Percentiles rank a stretch among this genome's conserved stretches.
phyloP scores from a whole-genome alignment of 2,113 vertebrate genomes.

The Polypterus senegalus region DNA sequence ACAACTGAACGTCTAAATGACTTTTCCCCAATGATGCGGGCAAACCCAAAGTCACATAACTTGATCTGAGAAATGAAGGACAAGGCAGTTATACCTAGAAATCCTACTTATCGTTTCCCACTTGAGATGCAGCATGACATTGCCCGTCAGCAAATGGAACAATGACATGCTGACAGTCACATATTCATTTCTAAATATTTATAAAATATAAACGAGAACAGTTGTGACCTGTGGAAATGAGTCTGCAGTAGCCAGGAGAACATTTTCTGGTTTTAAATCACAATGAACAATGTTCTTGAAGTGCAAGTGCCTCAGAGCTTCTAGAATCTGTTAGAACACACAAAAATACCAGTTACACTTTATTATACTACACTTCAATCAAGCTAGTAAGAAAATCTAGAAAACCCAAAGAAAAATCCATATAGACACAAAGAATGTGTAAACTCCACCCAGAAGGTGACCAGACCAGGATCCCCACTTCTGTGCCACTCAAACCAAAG shows the following conservation, averaged over 20 bases:
- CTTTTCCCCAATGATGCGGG: slow-evolving; percentile 59
- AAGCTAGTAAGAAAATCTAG: too few species aligned
- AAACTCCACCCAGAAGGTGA: too few species aligned
- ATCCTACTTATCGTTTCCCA: neutral
- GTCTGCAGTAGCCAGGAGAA: slow-evolving; percentile 45
- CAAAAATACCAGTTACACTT: too few species aligned
- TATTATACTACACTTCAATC: too few species aligned
- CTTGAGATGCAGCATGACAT: neutral
- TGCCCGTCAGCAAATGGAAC: too few species aligned
- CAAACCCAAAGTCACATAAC: slow-evolving; percentile 59
- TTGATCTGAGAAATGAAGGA: slow-evolving; percentile 37
- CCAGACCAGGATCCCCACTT: too few species aligned
- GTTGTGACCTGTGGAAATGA: slow-evolving; percentile 44
- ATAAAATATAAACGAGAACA: too few species aligned
- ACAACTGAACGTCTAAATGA: slow-evolving; percentile 53
- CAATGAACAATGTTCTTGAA: slow-evolving; percentile 53
- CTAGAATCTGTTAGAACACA: slow-evolving; percentile 35
- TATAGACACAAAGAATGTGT: too few species aligned
- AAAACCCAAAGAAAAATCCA: too few species aligned
- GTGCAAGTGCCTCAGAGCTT: slow-evolving; percentile 53
- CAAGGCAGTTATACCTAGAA: neutral
- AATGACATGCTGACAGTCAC: neutral
- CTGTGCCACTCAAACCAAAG: too few species aligned
- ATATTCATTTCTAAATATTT: too few species aligned
- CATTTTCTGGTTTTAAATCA: slow-evolving; percentile 58